Evolutionary conservation across 2,797 vertebrate genomes (phyloP), one percentile per base, ranked within the genome.

Genomic region (Galago senegalensis): DNA sequence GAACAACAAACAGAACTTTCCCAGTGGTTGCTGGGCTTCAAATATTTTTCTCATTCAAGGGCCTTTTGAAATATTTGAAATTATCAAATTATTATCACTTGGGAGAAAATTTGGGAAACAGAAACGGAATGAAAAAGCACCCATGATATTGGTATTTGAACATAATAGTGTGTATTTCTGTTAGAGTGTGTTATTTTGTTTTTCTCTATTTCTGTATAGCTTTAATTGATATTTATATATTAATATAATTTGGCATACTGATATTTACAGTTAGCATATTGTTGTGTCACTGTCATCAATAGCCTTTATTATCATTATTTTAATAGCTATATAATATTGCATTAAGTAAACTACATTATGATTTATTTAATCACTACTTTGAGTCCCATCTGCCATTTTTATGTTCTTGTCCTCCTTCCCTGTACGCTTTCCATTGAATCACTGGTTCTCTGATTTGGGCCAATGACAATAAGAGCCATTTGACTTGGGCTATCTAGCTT

Each of bases 11-110:
- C 29, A 63, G 58, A 93, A 72, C 34, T 79, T 91, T 79, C 46
- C 73, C 4, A 53, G 3, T 91, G 31, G 20, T 88, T 90, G 5
- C 67, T 93, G 12, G 49, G 21, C 34, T 94, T 90, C 25, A 53
- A 20, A 53, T 83, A 94, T 87, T 89, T 93, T 65, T 40, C 67
- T 94, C 29, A 61, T 27, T 72, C 58, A 43, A 76, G 20, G 31
- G 1, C n/a, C 73, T 95, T n/a, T 60, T 92, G 40, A 95, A 96
- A 77, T 85, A 53, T 63, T 77, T 65, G 53, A 87, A 81, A 67
- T 85, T 40, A 87, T 69, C 81, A 46, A 82, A 85, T 46, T 90
- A 40, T 87, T 95, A 70, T 65, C 67, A 85, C 18, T 60, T 56
- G 27, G 27, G 40, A 63, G 53, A 81, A 69, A 67, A 81, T 69